Conservation (phyloP, 2,797 vertebrate genomes). For the Miichthys miiuy region DNA sequence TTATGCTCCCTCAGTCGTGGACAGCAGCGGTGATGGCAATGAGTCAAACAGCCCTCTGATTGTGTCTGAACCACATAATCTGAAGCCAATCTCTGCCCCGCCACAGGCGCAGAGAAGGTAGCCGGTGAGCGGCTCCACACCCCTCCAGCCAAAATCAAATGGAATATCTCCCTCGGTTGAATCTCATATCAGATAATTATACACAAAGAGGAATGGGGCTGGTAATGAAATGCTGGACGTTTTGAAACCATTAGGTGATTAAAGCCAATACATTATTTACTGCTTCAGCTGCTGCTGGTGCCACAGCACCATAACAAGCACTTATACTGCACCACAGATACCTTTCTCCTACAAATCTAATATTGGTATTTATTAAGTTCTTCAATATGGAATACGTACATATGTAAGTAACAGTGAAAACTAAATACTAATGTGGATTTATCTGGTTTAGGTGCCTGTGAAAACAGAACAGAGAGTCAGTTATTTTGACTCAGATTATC, state of each 20-base stretch:
- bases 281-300: conserved; percentile 74
- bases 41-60: conserved; percentile 51
- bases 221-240: conserved; percentile 83
- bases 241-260: conserved; percentile 85
- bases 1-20: conserved; percentile 35
- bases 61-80: conserved; percentile 61
- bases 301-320: conserved; percentile 67
- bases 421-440: conserved; percentile 29
- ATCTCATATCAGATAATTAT: conserved; percentile 81
- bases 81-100: conserved; percentile 53
- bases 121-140: conserved; percentile 35
- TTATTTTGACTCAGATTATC: conserved; percentile 24
- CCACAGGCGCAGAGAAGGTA: conserved; percentile 45
- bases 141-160: conserved; percentile 73
- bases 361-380: conserved; percentile 55
- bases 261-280: conserved; percentile 86
- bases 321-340: conserved; percentile 61
- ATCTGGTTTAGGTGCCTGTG: conserved; percentile 42
- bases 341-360: conserved; percentile 57
- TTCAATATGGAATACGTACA: conserved; percentile 52
- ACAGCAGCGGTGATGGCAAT: conserved; percentile 29
- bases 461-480: conserved; percentile 40
- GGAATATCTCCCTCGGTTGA: conserved; percentile 70
- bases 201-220: conserved; percentile 67
- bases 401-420: conserved; percentile 31